Percentiles rank a stretch among this genome's conserved stretches.
Conservation (phyloP, 2,888 invertebrate genomes). For the Drosophila austrosaltans region DNA sequence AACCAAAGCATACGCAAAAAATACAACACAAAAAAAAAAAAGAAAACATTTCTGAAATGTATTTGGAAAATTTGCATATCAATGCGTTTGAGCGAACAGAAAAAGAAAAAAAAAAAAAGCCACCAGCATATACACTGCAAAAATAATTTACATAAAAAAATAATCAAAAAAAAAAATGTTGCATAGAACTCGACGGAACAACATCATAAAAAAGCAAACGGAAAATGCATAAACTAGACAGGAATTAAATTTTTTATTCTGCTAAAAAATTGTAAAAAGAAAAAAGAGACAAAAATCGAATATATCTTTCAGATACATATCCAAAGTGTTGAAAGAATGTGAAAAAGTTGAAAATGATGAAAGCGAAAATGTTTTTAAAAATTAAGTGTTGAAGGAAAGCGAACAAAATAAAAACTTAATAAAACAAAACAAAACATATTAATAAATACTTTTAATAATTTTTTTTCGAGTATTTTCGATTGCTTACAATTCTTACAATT, state of each 20-base stretch:
- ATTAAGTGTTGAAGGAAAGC: too few species aligned
- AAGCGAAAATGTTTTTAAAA: background rate
- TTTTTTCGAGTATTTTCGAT: too few species aligned
- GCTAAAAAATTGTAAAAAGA: too few species aligned
- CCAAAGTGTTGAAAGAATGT: background rate
- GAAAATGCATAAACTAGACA: background rate
- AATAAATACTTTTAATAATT: too few species aligned
- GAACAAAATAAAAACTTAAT: too few species aligned
- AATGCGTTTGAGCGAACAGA: constrained; percentile 51
- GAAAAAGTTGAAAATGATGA: background rate
- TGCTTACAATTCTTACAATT: background rate
- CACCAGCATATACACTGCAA: constrained; percentile 40
- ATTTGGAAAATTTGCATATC: constrained; percentile 78
- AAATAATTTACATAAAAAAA: constrained; percentile 18
- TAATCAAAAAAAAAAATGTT: background rate
- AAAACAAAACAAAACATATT: too few species aligned
- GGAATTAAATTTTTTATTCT: too few species aligned
- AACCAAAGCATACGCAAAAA: constrained; percentile 21
- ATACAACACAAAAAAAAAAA: constrained; percentile 21
- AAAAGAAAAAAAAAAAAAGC: constrained; percentile 16
- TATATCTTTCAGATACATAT: background rate
- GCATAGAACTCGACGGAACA: background rate
- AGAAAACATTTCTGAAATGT: constrained; percentile 45
- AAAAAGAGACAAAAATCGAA: background rate
- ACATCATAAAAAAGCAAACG: background rate